Percentiles rank a stretch among this genome's conserved stretches.
phyloP scores from a whole-genome alignment of 2,113 vertebrate species.

The Chionomys nivalis region DNA sequence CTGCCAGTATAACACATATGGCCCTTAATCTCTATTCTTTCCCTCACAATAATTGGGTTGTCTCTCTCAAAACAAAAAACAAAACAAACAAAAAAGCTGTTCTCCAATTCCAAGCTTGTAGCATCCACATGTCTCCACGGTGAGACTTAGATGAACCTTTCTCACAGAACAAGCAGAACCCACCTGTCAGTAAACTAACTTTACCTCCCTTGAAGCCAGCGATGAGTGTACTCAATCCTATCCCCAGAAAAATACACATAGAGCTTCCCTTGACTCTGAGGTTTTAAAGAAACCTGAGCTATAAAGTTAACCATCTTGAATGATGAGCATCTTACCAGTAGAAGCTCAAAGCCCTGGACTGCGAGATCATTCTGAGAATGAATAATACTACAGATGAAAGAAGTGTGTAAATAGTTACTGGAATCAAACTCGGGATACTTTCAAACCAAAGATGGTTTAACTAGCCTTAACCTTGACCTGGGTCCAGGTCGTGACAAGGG shows the following conservation, averaged over 20 bases:
- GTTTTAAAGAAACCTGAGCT: not conserved
- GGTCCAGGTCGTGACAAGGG: not conserved
- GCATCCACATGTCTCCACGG: not conserved
- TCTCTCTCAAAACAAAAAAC: no score
- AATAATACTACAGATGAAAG: not conserved
- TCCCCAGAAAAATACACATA: not conserved
- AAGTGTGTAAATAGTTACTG: not conserved
- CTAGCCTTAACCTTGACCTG: not conserved
- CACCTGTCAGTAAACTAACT: not conserved
- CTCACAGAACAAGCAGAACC: not conserved
- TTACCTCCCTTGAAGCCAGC: no score
- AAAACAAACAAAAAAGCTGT: no score
- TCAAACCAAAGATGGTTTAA: not conserved
- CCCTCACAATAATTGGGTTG: not conserved
- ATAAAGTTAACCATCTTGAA: no score
- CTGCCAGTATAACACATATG: not conserved
- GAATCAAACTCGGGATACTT: not conserved
- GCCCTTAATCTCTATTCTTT: not conserved
- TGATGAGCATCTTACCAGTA: not conserved
- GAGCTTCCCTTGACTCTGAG: not conserved
- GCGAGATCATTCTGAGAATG: not conserved
- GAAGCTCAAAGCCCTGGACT: not conserved
- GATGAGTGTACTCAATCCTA: not conserved
- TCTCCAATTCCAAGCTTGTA: not conserved
- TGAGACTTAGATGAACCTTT: not conserved